Evolutionary conservation across 2,797 vertebrate genomes (phyloP).

Genomic region (Perodicticus potto): DNA sequence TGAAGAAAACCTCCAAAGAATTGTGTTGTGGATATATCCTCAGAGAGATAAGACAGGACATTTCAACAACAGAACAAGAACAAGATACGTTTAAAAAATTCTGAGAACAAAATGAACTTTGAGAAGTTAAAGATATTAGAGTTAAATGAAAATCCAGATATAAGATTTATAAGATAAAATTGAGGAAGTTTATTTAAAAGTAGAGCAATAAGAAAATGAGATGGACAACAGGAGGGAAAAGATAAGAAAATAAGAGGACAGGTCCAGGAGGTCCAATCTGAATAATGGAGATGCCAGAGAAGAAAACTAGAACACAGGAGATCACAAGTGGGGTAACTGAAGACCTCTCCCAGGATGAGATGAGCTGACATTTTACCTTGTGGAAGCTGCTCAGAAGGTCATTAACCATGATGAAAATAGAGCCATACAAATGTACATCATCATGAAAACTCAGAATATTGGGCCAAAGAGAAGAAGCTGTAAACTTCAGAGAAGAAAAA

Average conservation of each 20-base stretch:
- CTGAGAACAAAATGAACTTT: neutral
- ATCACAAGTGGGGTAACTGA: rapidly evolving
- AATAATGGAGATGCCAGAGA: neutral
- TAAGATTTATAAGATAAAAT: neutral
- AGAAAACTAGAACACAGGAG: too few species aligned
- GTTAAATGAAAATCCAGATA: neutral
- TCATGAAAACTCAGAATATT: neutral
- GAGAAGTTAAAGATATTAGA: neutral
- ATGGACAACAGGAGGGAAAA: neutral
- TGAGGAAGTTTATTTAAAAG: neutral
- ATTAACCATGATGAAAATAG: neutral
- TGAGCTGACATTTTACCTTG: too few species aligned
- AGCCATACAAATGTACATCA: neutral
- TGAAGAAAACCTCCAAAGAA: rapidly evolving
- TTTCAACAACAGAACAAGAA: neutral
- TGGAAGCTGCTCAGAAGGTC: neutral
- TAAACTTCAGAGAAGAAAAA: neutral
- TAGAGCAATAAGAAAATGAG: neutral
- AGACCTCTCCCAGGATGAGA: too few species aligned
- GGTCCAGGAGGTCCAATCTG: neutral
- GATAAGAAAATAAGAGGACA: neutral
- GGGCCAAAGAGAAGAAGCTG: neutral
- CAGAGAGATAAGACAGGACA: neutral
- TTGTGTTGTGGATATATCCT: rapidly evolving
- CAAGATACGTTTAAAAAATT: too few species aligned